phyloP scores from a whole-genome alignment of 2,888 invertebrate species.

The Drosophila conformis region DNA sequence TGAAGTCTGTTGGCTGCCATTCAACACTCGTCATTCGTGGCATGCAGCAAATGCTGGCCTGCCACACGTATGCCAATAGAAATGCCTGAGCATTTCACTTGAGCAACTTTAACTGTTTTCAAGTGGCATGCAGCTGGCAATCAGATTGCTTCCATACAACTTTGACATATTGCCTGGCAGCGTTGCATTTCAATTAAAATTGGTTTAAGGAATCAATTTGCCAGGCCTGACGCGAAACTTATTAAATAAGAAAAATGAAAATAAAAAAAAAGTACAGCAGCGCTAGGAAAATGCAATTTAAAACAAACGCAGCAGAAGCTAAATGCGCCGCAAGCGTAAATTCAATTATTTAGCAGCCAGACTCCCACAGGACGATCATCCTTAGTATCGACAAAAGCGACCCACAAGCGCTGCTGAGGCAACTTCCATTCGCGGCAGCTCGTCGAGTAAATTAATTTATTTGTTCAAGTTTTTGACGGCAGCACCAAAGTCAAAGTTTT shows the following conservation, averaged over 20 bases:
- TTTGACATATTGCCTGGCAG: conserved; percentile 62
- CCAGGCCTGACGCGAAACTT: conserved; percentile 49
- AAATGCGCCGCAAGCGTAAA: conserved; percentile 63
- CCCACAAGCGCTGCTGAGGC: conserved; percentile 12
- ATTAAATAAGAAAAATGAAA: conserved; percentile 43
- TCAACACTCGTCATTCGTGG: conserved; percentile 53
- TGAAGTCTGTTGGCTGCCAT: conserved; percentile 58
- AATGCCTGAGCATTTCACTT: conserved; percentile 69
- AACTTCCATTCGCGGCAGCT: conserved; percentile 34
- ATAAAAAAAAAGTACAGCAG: conserved; percentile 10
- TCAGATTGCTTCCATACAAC: conserved; percentile 42
- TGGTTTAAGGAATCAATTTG: conserved; percentile 76
- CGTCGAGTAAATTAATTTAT: conserved; percentile 76
- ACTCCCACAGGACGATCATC: conserved; percentile 64
- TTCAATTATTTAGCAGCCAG: conserved; percentile 63
- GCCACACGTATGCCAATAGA: conserved; percentile 60
- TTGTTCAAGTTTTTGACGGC: conserved; percentile 74
- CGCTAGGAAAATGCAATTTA: conserved; percentile 61
- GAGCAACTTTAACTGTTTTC: conserved; percentile 63
- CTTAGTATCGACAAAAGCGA: conserved; percentile 34
- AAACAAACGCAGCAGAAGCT: conserved; percentile 41
- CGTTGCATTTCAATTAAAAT: conserved; percentile 75
- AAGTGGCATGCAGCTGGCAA: conserved; percentile 55
- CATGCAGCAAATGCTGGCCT: conserved; percentile 32
- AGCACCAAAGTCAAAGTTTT: conserved; percentile 63